A percentile compares a stretch with the other conserved stretches of the same genome.
These are phyloP conservation scores for Phaetusa simplex DNA, from an alignment of 2,113 vertebrate genomes.

Conservation along the genomic window DNA sequence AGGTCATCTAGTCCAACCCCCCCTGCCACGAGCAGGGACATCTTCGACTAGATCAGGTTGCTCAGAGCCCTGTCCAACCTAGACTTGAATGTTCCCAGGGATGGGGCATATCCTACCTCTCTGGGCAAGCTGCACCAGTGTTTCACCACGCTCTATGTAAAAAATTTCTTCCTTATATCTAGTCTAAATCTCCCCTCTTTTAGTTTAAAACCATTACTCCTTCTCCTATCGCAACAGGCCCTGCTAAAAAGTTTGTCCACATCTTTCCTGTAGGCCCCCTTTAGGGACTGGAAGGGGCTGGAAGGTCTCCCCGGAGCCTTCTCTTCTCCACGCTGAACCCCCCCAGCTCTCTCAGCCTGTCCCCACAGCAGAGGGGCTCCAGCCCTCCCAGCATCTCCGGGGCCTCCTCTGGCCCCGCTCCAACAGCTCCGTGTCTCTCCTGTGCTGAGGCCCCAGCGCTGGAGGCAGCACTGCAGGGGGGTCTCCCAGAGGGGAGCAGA, in stretches of 20 bases:
- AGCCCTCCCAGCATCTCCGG: neutral
- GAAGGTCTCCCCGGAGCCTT: neutral
- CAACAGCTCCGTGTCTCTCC: neutral
- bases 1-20: neutral
- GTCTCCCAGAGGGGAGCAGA: neutral
- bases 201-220: neutral
- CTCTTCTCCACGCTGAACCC: neutral
- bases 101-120: neutral
- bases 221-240: neutral
- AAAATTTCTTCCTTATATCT: neutral
- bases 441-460: neutral
- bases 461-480: neutral
- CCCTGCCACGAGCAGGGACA: neutral
- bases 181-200: neutral
- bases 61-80: neutral
- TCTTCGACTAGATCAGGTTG: neutral
- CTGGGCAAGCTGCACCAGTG: neutral
- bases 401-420: neutral
- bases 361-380: neutral
- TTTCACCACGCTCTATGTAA: neutral
- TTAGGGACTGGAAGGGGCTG: neutral
- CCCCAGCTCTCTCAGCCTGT: neutral
- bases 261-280: neutral
- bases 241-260: neutral
- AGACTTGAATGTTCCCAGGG: neutral